Evolutionary conservation across 2,113 vertebrate genomes (phyloP).

Genomic region (Elephas maximus): DNA sequence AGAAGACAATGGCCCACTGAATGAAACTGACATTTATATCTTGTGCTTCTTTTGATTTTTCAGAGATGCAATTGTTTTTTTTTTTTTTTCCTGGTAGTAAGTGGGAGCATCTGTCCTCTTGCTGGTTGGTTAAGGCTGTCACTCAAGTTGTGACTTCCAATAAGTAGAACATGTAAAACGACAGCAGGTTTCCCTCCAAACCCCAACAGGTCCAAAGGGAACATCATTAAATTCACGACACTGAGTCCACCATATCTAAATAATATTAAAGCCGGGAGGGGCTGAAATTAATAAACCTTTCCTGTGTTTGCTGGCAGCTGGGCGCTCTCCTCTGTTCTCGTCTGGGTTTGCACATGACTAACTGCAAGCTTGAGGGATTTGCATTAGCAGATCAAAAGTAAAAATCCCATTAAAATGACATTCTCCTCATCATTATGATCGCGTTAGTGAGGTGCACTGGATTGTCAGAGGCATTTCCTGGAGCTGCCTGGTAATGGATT

Average conservation of each 20-base stretch:
- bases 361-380: not conserved
- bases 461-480: constrained; percentile 44
- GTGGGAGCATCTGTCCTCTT: not conserved
- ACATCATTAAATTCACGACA: constrained; percentile 27
- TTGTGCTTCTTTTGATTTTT: not conserved
- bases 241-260: constrained; percentile 20
- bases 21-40: not conserved
- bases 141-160: not conserved
- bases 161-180: not conserved
- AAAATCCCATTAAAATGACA: constrained; percentile 46
- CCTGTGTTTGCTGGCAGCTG: not conserved
- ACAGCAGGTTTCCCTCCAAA: not conserved
- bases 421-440: not conserved
- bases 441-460: not conserved
- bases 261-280: constrained; percentile 15
- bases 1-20: not conserved
- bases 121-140: not conserved
- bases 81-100: not conserved
- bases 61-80: not conserved
- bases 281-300: not conserved
- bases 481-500: not conserved
- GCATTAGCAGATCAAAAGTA: constrained; percentile 46
- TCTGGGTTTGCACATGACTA: constrained; percentile 47
- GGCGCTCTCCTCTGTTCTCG: not conserved
- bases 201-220: not conserved